Evolutionary conservation across 2,888 invertebrate species (phyloP).

Genomic region (Argyresthia albistria): DNA sequence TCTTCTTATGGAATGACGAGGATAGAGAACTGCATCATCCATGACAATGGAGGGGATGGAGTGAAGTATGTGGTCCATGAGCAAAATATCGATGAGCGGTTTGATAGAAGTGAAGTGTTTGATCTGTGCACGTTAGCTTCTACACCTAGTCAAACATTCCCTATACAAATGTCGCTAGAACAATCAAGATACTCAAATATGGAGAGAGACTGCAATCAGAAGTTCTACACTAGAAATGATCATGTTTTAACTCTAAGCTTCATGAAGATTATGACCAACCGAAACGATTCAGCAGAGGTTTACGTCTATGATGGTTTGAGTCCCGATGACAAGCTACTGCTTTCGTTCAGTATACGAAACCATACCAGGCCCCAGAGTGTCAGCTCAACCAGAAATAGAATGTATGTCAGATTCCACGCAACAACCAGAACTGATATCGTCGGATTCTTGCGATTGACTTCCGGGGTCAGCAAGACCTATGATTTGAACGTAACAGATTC

Average conservation of each 20-base stretch:
- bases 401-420: conserved; percentile 85
- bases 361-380: conserved; percentile 91
- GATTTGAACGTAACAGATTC: conserved; percentile 92
- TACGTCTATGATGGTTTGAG: conserved; percentile 86
- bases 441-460: conserved; percentile 84
- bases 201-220: conserved; percentile 82
- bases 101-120: conserved; percentile 82
- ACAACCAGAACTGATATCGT: conserved; percentile 80
- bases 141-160: conserved; percentile 89
- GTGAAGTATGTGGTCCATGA: conserved; percentile 89
- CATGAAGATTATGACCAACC: conserved; percentile 83
- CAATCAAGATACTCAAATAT: conserved; percentile 82
- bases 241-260: conserved; percentile 90
- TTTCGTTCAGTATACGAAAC: conserved; percentile 83
- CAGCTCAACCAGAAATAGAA: conserved; percentile 84
- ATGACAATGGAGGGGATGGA: conserved; percentile 92
- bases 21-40: conserved; percentile 83
- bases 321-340: conserved; percentile 78
- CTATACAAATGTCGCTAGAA: conserved; percentile 85
- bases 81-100: conserved; percentile 80
- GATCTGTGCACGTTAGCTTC: conserved; percentile 91
- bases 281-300: conserved; percentile 81
- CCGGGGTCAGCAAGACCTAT: conserved; percentile 83
- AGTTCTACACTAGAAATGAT: conserved; percentile 82
- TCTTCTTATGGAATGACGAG: conserved; percentile 87